Conservation (phyloP, 2,888 invertebrate species). For the Lithosia quadra region DNA sequence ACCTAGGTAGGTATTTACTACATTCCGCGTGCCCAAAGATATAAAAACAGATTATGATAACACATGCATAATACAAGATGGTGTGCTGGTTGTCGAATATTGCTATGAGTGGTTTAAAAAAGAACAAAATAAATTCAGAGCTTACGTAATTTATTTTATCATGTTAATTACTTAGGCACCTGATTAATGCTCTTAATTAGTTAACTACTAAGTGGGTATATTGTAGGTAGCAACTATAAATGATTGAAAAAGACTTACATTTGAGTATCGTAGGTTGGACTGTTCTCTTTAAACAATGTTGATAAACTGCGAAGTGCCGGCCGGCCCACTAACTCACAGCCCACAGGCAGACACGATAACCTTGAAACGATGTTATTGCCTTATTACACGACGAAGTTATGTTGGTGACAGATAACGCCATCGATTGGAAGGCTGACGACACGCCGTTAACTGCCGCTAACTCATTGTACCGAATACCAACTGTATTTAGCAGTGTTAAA, state of each 20-base stretch:
- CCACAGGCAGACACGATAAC: conserved; percentile 30
- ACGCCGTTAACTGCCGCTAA: not conserved
- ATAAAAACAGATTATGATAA: no score
- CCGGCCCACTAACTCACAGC: not conserved
- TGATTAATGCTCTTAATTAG: not conserved
- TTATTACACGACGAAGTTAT: conserved; percentile 36
- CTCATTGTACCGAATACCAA: not conserved
- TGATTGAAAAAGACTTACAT: conserved; percentile 5
- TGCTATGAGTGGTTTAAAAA: no score
- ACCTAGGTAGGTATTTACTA: no score
- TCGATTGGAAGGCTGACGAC: not conserved
- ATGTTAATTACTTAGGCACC: not conserved
- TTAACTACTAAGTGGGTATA: not conserved
- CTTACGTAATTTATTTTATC: conserved; percentile 1
- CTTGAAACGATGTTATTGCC: conserved; percentile 46
- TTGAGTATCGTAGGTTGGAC: not conserved
- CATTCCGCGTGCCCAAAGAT: no score
- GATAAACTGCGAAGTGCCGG: not conserved
- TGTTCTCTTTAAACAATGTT: not conserved
- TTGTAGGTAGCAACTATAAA: not conserved
- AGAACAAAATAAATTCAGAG: not conserved
- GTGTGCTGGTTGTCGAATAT: no score
- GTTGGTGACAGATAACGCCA: not conserved
- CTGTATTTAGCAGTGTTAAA: conserved; percentile 1
- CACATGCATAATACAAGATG: no score